Percentiles rank a stretch among this genome's conserved stretches.
Evolutionary conservation across 2,888 invertebrate species (phyloP).

Genomic region (Xestia xanthographa): DNA sequence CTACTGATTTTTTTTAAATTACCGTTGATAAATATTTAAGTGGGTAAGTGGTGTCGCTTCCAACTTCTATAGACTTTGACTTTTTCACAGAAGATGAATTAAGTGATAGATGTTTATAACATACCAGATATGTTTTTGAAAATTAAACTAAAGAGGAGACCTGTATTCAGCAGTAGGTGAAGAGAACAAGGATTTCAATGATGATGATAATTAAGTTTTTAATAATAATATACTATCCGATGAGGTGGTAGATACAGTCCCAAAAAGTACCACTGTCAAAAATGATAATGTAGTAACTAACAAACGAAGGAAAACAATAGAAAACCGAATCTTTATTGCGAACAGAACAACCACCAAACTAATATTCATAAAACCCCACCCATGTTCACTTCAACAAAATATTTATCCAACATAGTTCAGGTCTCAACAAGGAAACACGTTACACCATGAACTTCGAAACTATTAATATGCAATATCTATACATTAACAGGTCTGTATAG

Average conservation of each 20-base stretch:
- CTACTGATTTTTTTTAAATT: no score
- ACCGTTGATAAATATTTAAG: no score
- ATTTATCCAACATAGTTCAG: constrained; percentile 11
- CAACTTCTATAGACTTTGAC: no score
- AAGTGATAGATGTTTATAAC: no score
- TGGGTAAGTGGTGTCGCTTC: no score
- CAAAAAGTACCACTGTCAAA: not conserved
- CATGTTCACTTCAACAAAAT: constrained; percentile 23
- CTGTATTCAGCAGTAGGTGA: no score
- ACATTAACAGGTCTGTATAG: constrained; percentile 57
- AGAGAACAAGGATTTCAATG: no score
- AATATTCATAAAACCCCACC: constrained; percentile 7
- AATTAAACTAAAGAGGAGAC: no score
- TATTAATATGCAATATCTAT: constrained; percentile 53
- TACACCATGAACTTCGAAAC: constrained; percentile 37
- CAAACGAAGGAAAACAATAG: not conserved
- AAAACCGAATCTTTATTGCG: not conserved
- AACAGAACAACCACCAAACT: not conserved
- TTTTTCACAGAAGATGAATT: no score
- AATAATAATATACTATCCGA: not conserved
- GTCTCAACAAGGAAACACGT: constrained; percentile 27
- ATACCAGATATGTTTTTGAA: no score
- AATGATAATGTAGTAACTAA: no score
- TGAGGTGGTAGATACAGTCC: accelerated
- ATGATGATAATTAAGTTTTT: not conserved